These are phyloP conservation scores for Taenioides sp. DNA, from an alignment of 2,797 vertebrate genomes.

Conservation along the genomic window DNA sequence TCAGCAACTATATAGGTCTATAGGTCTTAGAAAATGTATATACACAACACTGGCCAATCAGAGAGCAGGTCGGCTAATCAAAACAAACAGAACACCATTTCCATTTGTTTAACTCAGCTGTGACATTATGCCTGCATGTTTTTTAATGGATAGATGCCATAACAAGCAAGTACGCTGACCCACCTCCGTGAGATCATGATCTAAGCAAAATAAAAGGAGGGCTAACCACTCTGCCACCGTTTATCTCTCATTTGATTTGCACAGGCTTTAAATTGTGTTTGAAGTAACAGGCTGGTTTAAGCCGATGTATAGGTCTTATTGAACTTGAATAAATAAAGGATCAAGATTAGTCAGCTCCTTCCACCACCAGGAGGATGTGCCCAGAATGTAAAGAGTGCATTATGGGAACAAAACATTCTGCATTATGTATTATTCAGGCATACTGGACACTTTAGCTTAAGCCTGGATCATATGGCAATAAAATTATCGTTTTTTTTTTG, in stretches of 20 bases:
- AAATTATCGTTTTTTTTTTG: no score
- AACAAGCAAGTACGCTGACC: not conserved
- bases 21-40: no score
- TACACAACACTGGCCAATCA: no score
- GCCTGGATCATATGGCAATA: not conserved
- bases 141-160: not conserved
- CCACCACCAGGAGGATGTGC: constrained; percentile 74
- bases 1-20: no score
- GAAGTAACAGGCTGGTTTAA: constrained; percentile 82
- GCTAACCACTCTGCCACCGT: constrained; percentile 17
- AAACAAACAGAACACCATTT: no score
- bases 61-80: no score
- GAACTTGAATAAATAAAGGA: constrained; percentile 89
- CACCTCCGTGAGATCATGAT: not conserved
- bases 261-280: constrained; percentile 87
- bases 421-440: not conserved
- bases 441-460: not conserved
- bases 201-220: not conserved
- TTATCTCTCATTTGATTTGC: constrained; percentile 78
- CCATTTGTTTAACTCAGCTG: no score
- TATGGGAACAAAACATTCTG: constrained; percentile 42
- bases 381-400: constrained; percentile 66
- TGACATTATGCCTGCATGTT: not conserved
- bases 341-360: constrained; percentile 89
- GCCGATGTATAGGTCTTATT: constrained; percentile 90